Evolutionary conservation across 2,888 invertebrate genomes (phyloP).

Genomic region (Cosmia pyralina): DNA sequence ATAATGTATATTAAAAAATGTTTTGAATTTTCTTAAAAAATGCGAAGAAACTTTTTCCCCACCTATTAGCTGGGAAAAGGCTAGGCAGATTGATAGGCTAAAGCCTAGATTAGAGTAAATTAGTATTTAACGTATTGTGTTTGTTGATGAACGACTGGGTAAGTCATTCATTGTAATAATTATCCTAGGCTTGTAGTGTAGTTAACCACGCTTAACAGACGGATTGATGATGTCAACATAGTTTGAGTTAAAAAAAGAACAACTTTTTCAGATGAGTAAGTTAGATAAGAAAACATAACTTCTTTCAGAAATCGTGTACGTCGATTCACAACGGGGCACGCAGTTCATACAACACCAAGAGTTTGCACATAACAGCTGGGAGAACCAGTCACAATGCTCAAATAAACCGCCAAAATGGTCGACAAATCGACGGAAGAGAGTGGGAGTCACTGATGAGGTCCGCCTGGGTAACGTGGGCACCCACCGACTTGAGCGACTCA

Average conservation of each 20-base stretch:
- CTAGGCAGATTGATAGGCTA: too few species aligned
- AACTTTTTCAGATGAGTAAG: not conserved
- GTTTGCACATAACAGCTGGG: not conserved
- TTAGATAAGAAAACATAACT: not conserved
- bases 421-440: not conserved
- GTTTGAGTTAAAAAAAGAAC: not conserved
- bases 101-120: too few species aligned
- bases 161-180: not conserved
- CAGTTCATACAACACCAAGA: not conserved
- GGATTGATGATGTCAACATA: not conserved
- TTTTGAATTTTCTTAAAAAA: too few species aligned
- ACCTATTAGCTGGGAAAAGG: too few species aligned
- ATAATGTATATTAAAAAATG: too few species aligned
- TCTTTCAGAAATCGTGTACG: not conserved
- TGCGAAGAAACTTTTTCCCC: too few species aligned
- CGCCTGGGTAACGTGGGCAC: not conserved
- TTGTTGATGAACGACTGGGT: not conserved
- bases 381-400: not conserved
- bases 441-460: slow-evolving; percentile 1
- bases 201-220: not conserved
- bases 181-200: not conserved
- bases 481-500: not conserved
- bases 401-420: not conserved
- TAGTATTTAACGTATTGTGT: too few species aligned
- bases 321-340: not conserved